Evolutionary conservation across 2,888 invertebrate genomes (phyloP), one percentile per base, ranked within the genome.

Genomic region (Polyommatus iphigenia): DNA sequence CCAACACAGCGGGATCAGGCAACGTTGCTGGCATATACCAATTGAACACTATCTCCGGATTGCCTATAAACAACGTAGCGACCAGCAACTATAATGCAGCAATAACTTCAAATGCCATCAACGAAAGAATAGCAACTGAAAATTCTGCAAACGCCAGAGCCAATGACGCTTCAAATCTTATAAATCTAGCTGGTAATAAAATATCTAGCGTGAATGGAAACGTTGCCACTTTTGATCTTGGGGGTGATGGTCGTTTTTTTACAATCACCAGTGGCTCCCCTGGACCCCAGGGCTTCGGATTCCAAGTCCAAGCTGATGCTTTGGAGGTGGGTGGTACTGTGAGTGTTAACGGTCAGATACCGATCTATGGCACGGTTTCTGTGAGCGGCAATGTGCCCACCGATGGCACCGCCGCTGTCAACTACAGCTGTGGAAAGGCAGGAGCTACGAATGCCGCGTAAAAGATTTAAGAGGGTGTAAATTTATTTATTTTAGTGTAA

Each of bases 241-340:
- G 82, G 0, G 83, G 82, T 8, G 82, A 82, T n/a, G 82, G 82
- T n/a, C 80, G 81, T n/a, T 80, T 81, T 0, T 84, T 85, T 15
- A 83, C 83, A 1, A 78, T 84, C 0, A 83, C 83, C 0, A 84
- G 83, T 78, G 85, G 85, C 0, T 84, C 85, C 3, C 83, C 84
- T 4, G 83, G 82, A 4, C 79, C 78, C 20, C 83, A 81, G 73
- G 84, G 84, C 0, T 84, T 87, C 81, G 90, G 89, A 0, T 81
- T 92, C 0, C 85, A 86, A 57, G 82, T 91, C 15, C 77, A 85
- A 20, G 86, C 89, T 0, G 90, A 91, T 79, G 88, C 85, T 4
- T 81, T 91, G 13, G 84, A 90, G 83, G 86, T 91, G 0, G 84
- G 83, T n/a, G 92, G 92, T 0, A 82, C 82, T 1, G 87, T 91